Evolutionary conservation across 2,113 vertebrate species (phyloP).

Genomic region (Madoqua kirkii): DNA sequence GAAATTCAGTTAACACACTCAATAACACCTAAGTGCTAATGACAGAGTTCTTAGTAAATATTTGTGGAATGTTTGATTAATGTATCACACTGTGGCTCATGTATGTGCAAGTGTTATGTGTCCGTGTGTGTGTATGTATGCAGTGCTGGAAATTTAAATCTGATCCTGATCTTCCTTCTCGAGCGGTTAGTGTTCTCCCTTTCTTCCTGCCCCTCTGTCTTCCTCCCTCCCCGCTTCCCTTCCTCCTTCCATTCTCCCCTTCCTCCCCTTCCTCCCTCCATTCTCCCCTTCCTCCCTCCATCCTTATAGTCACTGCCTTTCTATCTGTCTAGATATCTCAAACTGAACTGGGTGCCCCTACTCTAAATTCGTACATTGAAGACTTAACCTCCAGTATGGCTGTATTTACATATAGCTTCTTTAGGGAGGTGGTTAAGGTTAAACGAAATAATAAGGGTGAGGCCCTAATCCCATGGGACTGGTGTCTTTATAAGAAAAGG

Average conservation of each 20-base stretch:
- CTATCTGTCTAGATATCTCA: background rate
- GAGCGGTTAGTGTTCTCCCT: background rate
- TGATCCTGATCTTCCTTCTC: background rate
- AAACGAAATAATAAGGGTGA: background rate
- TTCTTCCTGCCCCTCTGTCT: accelerated
- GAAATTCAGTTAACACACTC: background rate
- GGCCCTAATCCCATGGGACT: background rate
- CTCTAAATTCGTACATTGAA: background rate
- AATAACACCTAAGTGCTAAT: background rate
- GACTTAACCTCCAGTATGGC: background rate
- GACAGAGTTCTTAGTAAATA: background rate
- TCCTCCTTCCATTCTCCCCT: background rate
- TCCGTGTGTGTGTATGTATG: background rate
- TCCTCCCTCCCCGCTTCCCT: accelerated
- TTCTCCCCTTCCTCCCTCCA: accelerated
- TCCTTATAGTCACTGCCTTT: too few relatives aligned
- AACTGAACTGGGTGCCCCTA: background rate
- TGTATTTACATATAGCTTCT: background rate
- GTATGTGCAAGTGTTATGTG: background rate
- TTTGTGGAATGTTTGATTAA: background rate
- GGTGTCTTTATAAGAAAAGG: background rate
- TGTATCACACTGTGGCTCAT: background rate
- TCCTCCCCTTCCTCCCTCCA: background rate
- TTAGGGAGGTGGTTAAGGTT: background rate
- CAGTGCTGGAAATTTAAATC: background rate